phyloP scores from a whole-genome alignment of 2,888 invertebrate species.

The Lasioglossum marginatum region DNA sequence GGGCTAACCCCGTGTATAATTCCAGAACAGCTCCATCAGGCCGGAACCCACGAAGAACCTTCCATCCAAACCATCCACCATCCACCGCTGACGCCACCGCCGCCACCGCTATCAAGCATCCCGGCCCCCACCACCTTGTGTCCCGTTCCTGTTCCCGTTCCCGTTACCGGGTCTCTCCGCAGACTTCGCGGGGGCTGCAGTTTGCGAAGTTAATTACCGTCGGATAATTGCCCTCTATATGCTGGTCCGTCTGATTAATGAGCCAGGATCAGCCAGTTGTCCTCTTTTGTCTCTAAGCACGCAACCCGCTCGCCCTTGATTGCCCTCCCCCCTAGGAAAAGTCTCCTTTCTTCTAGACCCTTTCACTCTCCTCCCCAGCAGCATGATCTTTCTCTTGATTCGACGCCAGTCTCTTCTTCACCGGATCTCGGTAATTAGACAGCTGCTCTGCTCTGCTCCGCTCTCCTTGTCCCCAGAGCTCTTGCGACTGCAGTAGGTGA shows the following conservation, averaged over 20 bases:
- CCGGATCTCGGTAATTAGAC: constrained; percentile 1
- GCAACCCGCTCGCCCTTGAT: constrained; percentile 5
- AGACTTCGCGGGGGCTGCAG: constrained; percentile 73
- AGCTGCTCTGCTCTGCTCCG: background rate
- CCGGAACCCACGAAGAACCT: constrained; percentile 73
- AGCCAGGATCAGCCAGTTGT: constrained; percentile 58
- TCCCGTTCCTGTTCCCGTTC: constrained; percentile 15
- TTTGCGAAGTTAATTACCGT: constrained; percentile 82
- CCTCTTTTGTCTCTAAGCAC: constrained; percentile 35
- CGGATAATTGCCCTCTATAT: constrained; percentile 80
- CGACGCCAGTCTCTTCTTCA: background rate
- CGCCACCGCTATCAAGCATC: constrained; percentile 55
- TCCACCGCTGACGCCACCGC: constrained; percentile 54
- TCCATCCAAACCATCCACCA: constrained; percentile 67
- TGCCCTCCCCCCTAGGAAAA: background rate
- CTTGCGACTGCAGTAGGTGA: background rate
- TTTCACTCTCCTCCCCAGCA: background rate
- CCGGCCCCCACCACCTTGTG: background rate
- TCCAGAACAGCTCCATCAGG: constrained; percentile 80
- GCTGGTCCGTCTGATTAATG: constrained; percentile 78
- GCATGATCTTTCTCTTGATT: background rate
- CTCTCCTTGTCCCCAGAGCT: background rate
- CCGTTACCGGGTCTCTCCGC: constrained; percentile 44
- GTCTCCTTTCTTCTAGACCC: background rate
- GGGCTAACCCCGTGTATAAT: constrained; percentile 79